Percentiles rank a stretch among this genome's conserved stretches.
Conservation (phyloP, 35 echinoderm and acorn worm species). For the Anneissia japonica region DNA sequence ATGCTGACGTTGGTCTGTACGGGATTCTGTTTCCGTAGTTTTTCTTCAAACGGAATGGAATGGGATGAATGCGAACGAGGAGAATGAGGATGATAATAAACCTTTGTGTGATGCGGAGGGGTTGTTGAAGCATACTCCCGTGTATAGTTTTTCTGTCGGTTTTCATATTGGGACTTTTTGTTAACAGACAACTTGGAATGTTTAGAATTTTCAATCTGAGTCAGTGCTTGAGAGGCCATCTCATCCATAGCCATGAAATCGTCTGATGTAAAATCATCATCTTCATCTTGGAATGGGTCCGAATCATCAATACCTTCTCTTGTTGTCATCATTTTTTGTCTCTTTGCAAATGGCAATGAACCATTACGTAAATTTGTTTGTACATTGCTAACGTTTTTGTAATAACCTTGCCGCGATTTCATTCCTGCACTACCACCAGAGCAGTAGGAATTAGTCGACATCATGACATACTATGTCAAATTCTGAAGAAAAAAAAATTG, state of each 20-base stretch:
- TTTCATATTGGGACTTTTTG: not conserved
- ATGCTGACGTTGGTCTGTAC: conserved; percentile 20
- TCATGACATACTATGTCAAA: no score
- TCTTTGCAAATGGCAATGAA: conserved; percentile 41
- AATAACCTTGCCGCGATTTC: not conserved
- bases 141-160: not conserved
- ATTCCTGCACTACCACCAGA: not conserved
- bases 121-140: not conserved
- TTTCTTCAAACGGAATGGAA: not conserved
- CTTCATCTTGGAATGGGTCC: conserved; percentile 77
- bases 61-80: not conserved
- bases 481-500: no score
- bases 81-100: not conserved
- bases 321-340: conserved; percentile 46
- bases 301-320: conserved; percentile 8
- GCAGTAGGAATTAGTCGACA: no score
- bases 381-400: not conserved
- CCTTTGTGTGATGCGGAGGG: not conserved
- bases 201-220: not conserved
- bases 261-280: conserved; percentile 74
- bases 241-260: conserved; percentile 68
- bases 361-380: conserved; percentile 13
- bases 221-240: conserved; percentile 68
- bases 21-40: not conserved
- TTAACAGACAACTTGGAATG: not conserved